These are phyloP conservation scores for Ornithorhynchus anatinus DNA, from an alignment of 2,113 vertebrate species.

Conservation along the genomic window DNA sequence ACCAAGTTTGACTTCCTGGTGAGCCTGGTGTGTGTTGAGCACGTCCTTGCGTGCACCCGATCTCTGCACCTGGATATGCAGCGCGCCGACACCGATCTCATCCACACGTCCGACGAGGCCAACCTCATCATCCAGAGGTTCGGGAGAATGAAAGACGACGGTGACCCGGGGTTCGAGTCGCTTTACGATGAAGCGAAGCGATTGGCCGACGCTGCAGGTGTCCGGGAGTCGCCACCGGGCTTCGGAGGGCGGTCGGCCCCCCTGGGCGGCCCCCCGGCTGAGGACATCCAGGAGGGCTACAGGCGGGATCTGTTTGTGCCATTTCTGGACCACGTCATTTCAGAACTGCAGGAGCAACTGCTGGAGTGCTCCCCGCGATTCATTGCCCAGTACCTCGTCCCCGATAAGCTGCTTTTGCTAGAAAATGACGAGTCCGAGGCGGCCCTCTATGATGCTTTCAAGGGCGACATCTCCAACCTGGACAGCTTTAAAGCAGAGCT, in stretches of 20 bases:
- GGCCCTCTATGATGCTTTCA: background rate
- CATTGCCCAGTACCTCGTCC: rapidly evolving
- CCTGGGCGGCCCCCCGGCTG: rapidly evolving
- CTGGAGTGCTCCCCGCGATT: background rate
- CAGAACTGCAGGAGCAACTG: rapidly evolving
- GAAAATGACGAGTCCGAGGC: rapidly evolving
- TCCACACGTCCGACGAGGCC: background rate
- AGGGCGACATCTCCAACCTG: background rate
- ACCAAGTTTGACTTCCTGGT: background rate
- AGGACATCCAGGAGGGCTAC: rapidly evolving
- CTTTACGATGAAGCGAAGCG: rapidly evolving
- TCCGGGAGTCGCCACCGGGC: rapidly evolving
- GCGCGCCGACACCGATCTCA: background rate
- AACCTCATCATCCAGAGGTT: background rate
- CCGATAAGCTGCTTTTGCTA: background rate
- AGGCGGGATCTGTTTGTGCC: rapidly evolving
- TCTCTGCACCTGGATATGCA: background rate
- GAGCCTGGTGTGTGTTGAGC: background rate
- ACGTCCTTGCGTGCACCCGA: background rate
- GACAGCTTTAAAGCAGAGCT: background rate
- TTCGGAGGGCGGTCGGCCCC: rapidly evolving
- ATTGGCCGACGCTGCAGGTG: rapidly evolving
- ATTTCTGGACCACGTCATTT: rapidly evolving
- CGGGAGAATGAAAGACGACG: background rate
- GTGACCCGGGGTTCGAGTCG: background rate